These are phyloP conservation scores for human DNA, from an alignment of 2,113 vertebrate genomes.

Conservation along the genomic window GRCh38 chr19:31536501-31537000, in stretches of 20 bases:
- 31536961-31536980: neutral
- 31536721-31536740: no score
- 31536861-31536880: accelerated
- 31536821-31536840: neutral
- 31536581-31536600: neutral
- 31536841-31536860: neutral
- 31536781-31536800: neutral
- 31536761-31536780: no score
- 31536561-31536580: neutral
- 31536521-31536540: neutral
- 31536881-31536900: neutral
- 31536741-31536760: neutral
- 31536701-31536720: neutral
- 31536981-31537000: neutral
- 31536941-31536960: neutral
- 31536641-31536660: neutral
- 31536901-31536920: neutral
- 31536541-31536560: no score
- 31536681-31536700: neutral
- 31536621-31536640: neutral
- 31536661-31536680: accelerated
- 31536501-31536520: neutral
- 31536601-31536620: neutral
- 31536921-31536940: neutral
- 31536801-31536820: neutral